Conservation (phyloP, 1,140 invertebrate genomes). For the Oncopodura yosiiana region DNA sequence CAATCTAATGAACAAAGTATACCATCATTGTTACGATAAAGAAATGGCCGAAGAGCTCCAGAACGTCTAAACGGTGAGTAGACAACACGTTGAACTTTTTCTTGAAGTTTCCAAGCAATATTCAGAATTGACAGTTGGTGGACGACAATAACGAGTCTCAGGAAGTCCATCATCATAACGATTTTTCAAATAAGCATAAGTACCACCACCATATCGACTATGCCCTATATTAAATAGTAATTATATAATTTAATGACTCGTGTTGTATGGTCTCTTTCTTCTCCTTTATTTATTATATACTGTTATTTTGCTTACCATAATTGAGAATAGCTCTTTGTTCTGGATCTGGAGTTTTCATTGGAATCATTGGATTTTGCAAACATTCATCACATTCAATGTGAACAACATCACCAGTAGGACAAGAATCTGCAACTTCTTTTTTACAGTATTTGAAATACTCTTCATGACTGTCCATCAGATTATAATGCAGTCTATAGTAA, state of each 20-base stretch:
- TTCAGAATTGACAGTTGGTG: background rate
- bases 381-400: background rate
- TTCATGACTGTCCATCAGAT: background rate
- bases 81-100: too few relatives aligned
- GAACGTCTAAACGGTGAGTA: background rate
- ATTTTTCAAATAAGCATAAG: background rate
- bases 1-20: background rate
- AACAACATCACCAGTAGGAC: background rate
- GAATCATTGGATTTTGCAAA: background rate
- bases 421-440: background rate
- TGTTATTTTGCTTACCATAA: background rate
- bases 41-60: background rate
- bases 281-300: background rate
- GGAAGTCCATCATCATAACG: background rate
- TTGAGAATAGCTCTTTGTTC: background rate
- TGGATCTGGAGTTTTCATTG: background rate
- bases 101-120: too few relatives aligned
- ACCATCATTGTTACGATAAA: background rate
- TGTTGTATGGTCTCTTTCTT: background rate
- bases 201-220: background rate
- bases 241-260: background rate
- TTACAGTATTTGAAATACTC: background rate
- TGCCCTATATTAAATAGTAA: background rate
- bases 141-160: background rate
- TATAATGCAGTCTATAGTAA: background rate